A percentile compares a stretch with the other conserved stretches of the same genome.
Evolutionary conservation across 2,113 vertebrate species (phyloP).

Genomic region (Indri indri): DNA sequence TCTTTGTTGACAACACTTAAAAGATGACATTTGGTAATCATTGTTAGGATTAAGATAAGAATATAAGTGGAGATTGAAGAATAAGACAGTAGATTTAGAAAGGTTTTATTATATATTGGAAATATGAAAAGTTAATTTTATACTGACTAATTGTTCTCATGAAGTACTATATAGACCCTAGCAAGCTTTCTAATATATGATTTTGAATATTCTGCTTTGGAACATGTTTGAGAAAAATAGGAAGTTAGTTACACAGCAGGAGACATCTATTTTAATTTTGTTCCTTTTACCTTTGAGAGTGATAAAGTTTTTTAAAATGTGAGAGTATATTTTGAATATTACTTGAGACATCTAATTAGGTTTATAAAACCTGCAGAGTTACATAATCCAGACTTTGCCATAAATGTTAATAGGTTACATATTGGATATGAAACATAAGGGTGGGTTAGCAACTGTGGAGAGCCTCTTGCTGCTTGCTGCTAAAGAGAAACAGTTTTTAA

Average conservation of each 20-base stretch:
- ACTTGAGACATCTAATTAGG: background rate
- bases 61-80: background rate
- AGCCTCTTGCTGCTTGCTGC: background rate
- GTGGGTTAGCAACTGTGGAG: background rate
- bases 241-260: slow-evolving; percentile 9
- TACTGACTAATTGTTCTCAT: background rate
- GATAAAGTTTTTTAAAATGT: slow-evolving; percentile 8
- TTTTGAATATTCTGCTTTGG: slow-evolving; percentile 18
- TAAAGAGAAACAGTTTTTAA: background rate
- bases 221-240: slow-evolving; percentile 38
- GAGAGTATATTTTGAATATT: slow-evolving; percentile 49
- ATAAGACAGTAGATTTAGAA: slow-evolving; percentile 15
- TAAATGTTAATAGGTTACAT: background rate
- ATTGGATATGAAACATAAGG: background rate
- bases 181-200: background rate
- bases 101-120: background rate
- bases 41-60: slow-evolving; percentile 21
- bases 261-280: slow-evolving; percentile 17
- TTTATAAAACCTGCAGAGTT: background rate
- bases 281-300: slow-evolving; percentile 45
- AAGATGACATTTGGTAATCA: slow-evolving; percentile 1
- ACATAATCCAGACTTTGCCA: background rate
- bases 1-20: background rate
- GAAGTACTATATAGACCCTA: background rate
- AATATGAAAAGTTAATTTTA: slow-evolving; percentile 33